phyloP scores from a whole-genome alignment of 2,797 vertebrate species.

The Tinamus major region DNA sequence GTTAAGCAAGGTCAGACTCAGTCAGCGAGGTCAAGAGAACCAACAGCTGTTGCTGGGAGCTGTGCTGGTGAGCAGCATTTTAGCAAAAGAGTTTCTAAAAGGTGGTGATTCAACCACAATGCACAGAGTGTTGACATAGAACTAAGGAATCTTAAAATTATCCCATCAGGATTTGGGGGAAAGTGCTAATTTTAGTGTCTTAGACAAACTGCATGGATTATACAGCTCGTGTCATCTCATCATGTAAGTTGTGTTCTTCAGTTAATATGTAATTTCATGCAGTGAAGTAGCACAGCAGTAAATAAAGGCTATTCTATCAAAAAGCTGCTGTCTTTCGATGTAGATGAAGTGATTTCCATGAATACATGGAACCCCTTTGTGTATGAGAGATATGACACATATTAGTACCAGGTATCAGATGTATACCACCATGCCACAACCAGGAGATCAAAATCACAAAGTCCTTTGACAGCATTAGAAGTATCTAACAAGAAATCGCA shows the following conservation, averaged over 20 bases:
- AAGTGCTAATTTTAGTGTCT: not conserved
- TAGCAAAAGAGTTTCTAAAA: not conserved
- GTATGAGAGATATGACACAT: not conserved
- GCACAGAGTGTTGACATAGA: not conserved
- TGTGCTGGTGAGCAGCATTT: not conserved
- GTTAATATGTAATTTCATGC: not conserved
- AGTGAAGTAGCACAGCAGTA: not conserved
- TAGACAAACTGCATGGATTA: not conserved
- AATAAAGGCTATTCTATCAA: not conserved
- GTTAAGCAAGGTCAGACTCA: not conserved
- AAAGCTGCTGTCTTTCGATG: not conserved
- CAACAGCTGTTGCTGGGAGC: not conserved
- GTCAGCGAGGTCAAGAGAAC: not conserved
- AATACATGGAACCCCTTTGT: not conserved
- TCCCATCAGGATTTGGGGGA: not conserved
- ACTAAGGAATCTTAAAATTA: not conserved
- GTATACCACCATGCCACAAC: not conserved
- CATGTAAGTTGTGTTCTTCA: not conserved
- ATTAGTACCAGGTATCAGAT: not conserved
- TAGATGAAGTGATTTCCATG: not conserved
- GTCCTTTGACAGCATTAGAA: not conserved
- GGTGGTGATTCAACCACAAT: not conserved
- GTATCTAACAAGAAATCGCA: not conserved
- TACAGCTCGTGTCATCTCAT: not conserved
- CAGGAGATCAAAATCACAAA: not conserved